Evolutionary conservation across 2,888 invertebrate genomes (phyloP).

Genomic region (Hololepta plana): DNA sequence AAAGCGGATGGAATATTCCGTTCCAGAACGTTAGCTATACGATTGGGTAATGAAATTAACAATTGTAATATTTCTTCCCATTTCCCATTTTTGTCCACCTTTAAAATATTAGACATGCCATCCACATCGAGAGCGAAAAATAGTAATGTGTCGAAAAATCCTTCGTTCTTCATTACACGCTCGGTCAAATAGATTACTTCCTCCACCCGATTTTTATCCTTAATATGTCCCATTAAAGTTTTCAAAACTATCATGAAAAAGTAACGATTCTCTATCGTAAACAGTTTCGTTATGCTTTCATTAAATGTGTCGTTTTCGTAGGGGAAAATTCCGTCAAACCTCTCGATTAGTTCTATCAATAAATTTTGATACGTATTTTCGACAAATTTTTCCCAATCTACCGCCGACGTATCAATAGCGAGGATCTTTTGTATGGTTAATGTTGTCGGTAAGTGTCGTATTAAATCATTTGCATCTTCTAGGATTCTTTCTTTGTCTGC

Average conservation of each 20-base stretch:
- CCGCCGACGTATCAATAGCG: constrained; percentile 28
- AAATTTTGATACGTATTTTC: constrained; percentile 28
- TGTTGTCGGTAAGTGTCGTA: constrained; percentile 23
- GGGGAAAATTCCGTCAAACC: constrained; percentile 41
- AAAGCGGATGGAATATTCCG: constrained; percentile 38
- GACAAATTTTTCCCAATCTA: constrained; percentile 7
- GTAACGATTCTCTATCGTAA: constrained; percentile 34
- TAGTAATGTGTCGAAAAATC: constrained; percentile 31
- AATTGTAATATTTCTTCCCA: constrained; percentile 41
- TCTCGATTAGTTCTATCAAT: constrained; percentile 29
- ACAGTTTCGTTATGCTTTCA: constrained; percentile 26
- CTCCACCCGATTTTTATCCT: constrained; percentile 19
- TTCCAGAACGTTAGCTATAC: constrained; percentile 48
- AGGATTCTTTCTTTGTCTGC: constrained; percentile 7
- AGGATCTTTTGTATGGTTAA: constrained; percentile 48
- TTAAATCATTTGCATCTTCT: constrained; percentile 4
- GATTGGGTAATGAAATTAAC: constrained; percentile 46
- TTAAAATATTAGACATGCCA: constrained; percentile 8
- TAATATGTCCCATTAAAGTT: constrained; percentile 30
- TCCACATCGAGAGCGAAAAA: constrained; percentile 8
- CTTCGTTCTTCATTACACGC: constrained; percentile 35
- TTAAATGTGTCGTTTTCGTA: constrained; percentile 23
- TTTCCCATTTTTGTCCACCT: constrained; percentile 13
- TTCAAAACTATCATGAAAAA: constrained; percentile 31
- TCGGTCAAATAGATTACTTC: constrained; percentile 19